Evolutionary conservation across 1,140 invertebrate species (phyloP).

Genomic region (Campoletis sonorensis): DNA sequence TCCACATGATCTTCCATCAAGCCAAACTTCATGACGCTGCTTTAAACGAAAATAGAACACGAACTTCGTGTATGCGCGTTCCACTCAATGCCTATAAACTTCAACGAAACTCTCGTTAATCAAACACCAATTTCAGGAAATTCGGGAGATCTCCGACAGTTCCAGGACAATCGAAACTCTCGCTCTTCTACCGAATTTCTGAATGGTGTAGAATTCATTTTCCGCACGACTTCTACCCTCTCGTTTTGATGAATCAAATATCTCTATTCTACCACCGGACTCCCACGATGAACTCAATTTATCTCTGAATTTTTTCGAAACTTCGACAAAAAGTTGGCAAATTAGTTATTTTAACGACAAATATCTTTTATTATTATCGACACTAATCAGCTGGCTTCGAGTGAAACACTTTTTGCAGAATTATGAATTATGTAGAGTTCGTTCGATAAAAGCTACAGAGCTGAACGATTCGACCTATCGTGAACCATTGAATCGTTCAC

Average conservation of each 20-base stretch:
- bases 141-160: constrained; percentile 11
- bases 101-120: constrained; percentile 30
- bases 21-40: not conserved
- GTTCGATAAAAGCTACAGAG: not conserved
- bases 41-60: not conserved
- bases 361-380: constrained; percentile 2
- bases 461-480: not conserved
- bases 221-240: not conserved
- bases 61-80: not conserved
- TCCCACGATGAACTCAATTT: constrained; percentile 1
- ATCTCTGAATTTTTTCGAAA: constrained; percentile 13
- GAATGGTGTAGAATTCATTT: constrained; percentile 4
- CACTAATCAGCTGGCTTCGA: not conserved
- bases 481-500: constrained; percentile 12
- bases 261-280: not conserved
- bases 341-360: not conserved
- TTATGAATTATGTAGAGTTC: not conserved
- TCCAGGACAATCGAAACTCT: constrained; percentile 20
- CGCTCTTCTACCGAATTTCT: not conserved
- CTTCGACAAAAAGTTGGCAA: not conserved
- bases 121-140: constrained; percentile 28
- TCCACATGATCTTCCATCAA: not conserved
- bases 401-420: not conserved
- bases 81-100: constrained; percentile 1
- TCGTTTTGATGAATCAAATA: constrained; percentile 21